Percentiles rank a stretch among this genome's conserved stretches.
Conservation (phyloP, 2,888 invertebrate species). For the Lasioglossum figueresi region DNA sequence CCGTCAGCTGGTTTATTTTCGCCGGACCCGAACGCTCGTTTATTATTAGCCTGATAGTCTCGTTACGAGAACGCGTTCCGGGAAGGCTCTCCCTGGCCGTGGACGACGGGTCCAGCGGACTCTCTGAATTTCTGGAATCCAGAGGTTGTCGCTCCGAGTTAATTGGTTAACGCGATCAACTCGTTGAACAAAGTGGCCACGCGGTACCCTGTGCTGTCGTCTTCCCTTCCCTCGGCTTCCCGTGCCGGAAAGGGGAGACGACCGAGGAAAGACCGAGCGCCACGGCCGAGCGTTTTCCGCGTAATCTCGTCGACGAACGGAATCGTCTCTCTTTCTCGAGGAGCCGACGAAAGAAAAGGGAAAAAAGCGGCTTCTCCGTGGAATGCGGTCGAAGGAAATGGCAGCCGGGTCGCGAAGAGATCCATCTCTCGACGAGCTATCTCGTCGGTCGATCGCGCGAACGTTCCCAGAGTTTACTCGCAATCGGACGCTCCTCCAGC, state of each 20-base stretch:
- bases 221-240: background rate
- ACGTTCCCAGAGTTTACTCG: conserved; percentile 5
- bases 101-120: conserved; percentile 34
- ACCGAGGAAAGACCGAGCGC: conserved; percentile 23
- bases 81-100: conserved; percentile 65
- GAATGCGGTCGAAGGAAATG: background rate
- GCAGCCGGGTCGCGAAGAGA: background rate
- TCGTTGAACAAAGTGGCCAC: conserved; percentile 72
- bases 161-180: conserved; percentile 79
- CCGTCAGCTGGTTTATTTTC: conserved; percentile 70
- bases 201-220: conserved; percentile 22
- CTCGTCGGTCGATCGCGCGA: background rate
- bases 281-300: conserved; percentile 22
- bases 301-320: conserved; percentile 23
- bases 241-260: conserved; percentile 20
- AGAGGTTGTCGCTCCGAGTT: conserved; percentile 77
- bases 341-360: background rate
- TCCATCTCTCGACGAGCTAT: conserved; percentile 1
- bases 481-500: conserved; percentile 22
- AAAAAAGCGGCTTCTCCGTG: background rate
- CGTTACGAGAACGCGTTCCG: conserved; percentile 75
- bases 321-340: background rate
- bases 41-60: conserved; percentile 79
- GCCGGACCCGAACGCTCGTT: conserved; percentile 60
- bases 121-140: conserved; percentile 76